These are phyloP conservation scores for Lates japonicus DNA, from an alignment of 2,797 vertebrate species.

Conservation along the genomic window DNA sequence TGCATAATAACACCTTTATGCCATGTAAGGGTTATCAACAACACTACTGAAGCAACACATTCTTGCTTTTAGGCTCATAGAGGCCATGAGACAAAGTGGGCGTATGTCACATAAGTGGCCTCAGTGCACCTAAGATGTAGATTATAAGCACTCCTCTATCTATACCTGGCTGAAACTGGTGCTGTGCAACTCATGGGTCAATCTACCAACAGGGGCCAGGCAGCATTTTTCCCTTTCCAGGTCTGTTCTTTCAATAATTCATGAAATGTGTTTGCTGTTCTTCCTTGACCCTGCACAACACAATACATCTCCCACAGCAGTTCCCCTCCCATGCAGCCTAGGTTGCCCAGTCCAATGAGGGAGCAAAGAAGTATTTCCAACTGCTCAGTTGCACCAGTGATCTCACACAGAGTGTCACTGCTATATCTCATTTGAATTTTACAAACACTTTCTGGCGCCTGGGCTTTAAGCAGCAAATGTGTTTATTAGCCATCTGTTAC, in stretches of 20 bases:
- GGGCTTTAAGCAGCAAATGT: conserved; percentile 77
- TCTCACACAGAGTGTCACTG: conserved; percentile 75
- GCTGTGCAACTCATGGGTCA: conserved; percentile 51
- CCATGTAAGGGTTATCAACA: conserved; percentile 32
- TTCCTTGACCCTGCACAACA: conserved; percentile 76
- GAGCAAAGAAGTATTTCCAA: conserved; percentile 71
- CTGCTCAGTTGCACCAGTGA: conserved; percentile 71
- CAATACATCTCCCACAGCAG: conserved; percentile 73
- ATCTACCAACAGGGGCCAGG: conserved; percentile 57
- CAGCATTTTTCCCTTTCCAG: conserved; percentile 52
- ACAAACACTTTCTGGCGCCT: conserved; percentile 73
- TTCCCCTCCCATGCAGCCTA: conserved; percentile 66
- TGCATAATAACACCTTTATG: conserved; percentile 25
- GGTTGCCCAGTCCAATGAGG: conserved; percentile 62
- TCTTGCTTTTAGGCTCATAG: conserved; percentile 13
- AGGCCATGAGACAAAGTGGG: conserved; percentile 37
- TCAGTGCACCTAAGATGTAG: conserved; percentile 35
- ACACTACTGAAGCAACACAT: conserved; percentile 4
- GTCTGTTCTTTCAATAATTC: conserved; percentile 80
- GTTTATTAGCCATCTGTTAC: conserved; percentile 85
- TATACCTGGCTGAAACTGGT: conserved; percentile 51
- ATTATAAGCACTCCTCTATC: conserved; percentile 49
- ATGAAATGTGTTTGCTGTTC: conserved; percentile 76
- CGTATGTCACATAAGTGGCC: conserved; percentile 38
- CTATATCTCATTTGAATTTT: conserved; percentile 82